Evolutionary conservation across 2,797 vertebrate genomes (phyloP).

Genomic region (Chiroxiphia lanceolata): DNA sequence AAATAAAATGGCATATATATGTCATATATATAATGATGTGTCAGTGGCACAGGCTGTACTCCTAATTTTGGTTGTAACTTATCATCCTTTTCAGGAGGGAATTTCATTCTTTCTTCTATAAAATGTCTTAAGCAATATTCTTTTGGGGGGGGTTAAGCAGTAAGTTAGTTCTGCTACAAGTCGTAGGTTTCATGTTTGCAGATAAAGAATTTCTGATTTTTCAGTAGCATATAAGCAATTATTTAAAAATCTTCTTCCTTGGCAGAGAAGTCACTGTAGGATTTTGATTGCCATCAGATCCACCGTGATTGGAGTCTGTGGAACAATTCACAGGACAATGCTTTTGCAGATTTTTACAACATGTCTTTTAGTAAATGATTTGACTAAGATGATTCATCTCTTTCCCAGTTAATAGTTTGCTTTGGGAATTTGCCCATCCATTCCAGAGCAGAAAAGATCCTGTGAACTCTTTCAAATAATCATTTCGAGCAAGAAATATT

Average conservation of each 20-base stretch:
- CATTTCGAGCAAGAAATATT: conserved; percentile 25
- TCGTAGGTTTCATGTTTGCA: neutral
- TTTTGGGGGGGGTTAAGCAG: rapidly evolving
- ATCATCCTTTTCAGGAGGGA: neutral
- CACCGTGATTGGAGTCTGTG: neutral
- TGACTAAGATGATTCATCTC: conserved; percentile 22
- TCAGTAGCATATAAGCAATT: neutral
- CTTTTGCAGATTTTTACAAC: conserved; percentile 16
- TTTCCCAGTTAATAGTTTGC: conserved; percentile 53
- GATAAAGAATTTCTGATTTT: neutral
- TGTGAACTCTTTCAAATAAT: conserved; percentile 41
- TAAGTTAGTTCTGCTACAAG: neutral
- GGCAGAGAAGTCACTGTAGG: neutral
- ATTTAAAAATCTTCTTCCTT: neutral
- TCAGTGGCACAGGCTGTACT: neutral
- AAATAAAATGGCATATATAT: rapidly evolving
- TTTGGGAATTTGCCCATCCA: conserved; percentile 9
- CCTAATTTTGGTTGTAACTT: neutral
- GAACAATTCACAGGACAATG: conserved; percentile 26
- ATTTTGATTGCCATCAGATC: neutral
- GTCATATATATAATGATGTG: neutral
- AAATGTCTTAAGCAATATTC: neutral
- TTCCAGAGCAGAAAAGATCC: neutral
- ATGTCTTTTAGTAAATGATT: neutral
- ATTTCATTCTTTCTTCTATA: neutral